phyloP scores from a whole-genome alignment of 2,113 vertebrate species.

The Cnemophilus loriae region DNA sequence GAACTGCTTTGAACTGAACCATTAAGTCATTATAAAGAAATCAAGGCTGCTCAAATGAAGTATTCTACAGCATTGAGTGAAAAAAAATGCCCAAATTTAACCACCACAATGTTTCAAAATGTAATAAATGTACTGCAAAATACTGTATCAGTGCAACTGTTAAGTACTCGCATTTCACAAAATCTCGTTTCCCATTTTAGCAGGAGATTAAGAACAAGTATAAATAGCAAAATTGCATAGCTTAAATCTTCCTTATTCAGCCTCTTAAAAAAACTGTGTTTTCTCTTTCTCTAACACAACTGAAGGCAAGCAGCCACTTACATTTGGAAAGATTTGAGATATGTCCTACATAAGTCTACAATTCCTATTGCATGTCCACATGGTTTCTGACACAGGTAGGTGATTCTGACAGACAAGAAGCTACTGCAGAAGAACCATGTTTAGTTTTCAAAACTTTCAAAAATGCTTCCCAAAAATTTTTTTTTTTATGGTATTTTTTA shows the following conservation, averaged over 20 bases:
- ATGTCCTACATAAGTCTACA: neutral
- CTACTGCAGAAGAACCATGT: neutral
- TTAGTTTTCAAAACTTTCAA: neutral
- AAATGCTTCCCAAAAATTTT: neutral
- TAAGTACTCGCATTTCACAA: conserved; percentile 3
- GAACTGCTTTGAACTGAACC: neutral
- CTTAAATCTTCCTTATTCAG: neutral
- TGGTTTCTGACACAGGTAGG: neutral
- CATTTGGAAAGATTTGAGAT: neutral
- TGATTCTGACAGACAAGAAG: neutral
- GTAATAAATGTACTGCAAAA: neutral
- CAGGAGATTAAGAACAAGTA: neutral
- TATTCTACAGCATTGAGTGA: neutral
- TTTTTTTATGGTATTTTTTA: neutral
- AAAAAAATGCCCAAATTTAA: neutral
- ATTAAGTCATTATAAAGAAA: neutral
- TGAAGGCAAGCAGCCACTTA: neutral
- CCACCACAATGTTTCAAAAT: neutral
- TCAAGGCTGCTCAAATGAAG: neutral
- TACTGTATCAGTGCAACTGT: neutral
- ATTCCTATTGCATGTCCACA: neutral
- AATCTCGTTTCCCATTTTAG: neutral
- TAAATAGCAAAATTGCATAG: neutral
- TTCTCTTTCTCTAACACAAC: neutral
- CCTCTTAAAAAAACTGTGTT: neutral